phyloP scores from a whole-genome alignment of 2,888 invertebrate species.

The Copidosoma aretas region DNA sequence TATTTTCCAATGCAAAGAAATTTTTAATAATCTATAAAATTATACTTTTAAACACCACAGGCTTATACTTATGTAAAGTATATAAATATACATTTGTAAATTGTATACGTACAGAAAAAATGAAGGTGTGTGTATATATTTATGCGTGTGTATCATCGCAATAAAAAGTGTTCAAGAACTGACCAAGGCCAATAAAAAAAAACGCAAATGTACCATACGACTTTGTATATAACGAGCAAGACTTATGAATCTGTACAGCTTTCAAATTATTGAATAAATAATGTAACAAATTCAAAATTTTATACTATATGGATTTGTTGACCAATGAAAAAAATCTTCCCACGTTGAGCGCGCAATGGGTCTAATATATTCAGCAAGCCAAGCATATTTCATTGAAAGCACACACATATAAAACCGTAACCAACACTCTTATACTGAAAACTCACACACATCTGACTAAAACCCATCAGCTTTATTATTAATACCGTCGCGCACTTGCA shows the following conservation, averaged over 20 bases:
- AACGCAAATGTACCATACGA: conserved; percentile 28
- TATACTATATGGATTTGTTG: conserved; percentile 18
- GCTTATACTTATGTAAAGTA: too few species aligned
- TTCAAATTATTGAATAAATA: conserved; percentile 36
- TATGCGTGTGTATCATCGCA: conserved; percentile 2
- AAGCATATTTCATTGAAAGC: too few species aligned
- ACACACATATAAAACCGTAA: too few species aligned
- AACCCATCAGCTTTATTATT: conserved; percentile 17
- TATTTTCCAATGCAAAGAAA: too few species aligned
- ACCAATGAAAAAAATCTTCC: neutral
- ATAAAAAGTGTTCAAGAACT: conserved; percentile 16
- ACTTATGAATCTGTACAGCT: conserved; percentile 34
- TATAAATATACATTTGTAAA: neutral
- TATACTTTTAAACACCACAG: neutral
- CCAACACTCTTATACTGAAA: too few species aligned
- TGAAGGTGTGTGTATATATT: conserved; percentile 28
- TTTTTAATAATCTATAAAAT: too few species aligned
- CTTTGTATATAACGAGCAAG: conserved; percentile 30
- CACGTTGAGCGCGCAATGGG: too few species aligned
- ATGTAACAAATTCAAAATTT: conserved; percentile 32
- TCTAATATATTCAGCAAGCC: too few species aligned
- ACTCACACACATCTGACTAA: neutral
- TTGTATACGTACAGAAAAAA: conserved; percentile 4
- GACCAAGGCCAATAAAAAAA: neutral
- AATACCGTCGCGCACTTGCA: conserved; percentile 14